phyloP scores from a whole-genome alignment of 23 tunicate genomes.

The Ciona savignyi region DNA sequence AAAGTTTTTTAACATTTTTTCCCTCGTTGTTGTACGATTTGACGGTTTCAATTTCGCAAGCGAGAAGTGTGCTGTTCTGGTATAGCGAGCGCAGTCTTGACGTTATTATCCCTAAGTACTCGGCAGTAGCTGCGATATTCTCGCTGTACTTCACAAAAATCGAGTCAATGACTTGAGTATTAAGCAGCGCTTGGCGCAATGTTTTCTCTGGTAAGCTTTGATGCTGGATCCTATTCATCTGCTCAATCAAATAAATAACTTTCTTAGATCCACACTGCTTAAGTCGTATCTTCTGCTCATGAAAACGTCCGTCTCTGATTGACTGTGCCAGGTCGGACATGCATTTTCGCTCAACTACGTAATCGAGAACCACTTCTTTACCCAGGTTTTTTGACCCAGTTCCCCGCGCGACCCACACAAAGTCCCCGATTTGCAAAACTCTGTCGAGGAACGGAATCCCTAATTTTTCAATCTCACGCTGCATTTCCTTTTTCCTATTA shows the following conservation, averaged over 20 bases:
- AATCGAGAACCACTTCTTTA: slow-evolving; percentile 74
- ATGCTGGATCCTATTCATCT: slow-evolving; percentile 45
- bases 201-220: slow-evolving; percentile 85
- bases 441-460: slow-evolving; percentile 30
- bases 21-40: not conserved
- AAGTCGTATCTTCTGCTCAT: slow-evolving; percentile 75
- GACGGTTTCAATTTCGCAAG: slow-evolving; percentile 2
- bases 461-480: slow-evolving; percentile 20
- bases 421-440: slow-evolving; percentile 79
- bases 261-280: slow-evolving; percentile 56
- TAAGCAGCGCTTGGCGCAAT: slow-evolving; percentile 58
- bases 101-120: slow-evolving; percentile 50
- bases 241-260: slow-evolving; percentile 66
- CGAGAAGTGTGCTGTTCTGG: slow-evolving; percentile 21
- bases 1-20: slow-evolving; percentile 3
- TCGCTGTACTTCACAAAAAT: slow-evolving; percentile 56
- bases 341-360: slow-evolving; percentile 72
- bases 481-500: slow-evolving; percentile 42
- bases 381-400: slow-evolving; percentile 3
- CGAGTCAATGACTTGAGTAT: slow-evolving; percentile 58
- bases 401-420: slow-evolving; percentile 83
- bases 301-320: slow-evolving; percentile 70
- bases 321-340: slow-evolving; percentile 79
- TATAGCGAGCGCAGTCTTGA: slow-evolving; percentile 21
- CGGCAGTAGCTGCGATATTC: slow-evolving; percentile 41